A percentile compares a stretch with the other conserved stretches of the same genome.
phyloP scores from a whole-genome alignment of 2,888 invertebrate genomes.

The Schrankia costaestrigalis region DNA sequence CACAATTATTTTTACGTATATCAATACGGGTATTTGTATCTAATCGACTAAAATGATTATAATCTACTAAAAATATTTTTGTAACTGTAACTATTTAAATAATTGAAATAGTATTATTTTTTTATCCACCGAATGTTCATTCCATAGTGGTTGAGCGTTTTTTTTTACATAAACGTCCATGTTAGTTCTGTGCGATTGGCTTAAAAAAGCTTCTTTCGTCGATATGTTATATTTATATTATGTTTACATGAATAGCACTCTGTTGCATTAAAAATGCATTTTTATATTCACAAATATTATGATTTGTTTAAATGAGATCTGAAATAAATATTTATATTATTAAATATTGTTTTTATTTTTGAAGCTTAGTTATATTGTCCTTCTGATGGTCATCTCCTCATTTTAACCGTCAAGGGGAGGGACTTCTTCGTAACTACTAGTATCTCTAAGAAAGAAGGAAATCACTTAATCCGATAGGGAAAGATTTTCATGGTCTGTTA shows the following conservation, averaged over 20 bases:
- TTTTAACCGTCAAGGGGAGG: too few species aligned
- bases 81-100: conserved; percentile 21
- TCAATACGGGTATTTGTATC: conserved; percentile 32
- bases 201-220: conserved; percentile 24
- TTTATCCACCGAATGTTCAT: conserved; percentile 47
- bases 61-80: conserved; percentile 27
- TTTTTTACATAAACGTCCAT: conserved; percentile 25
- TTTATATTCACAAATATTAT: conserved; percentile 41
- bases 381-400: too few species aligned
- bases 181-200: conserved; percentile 46
- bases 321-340: conserved; percentile 51
- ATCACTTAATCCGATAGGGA: too few species aligned
- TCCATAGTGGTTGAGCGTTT: conserved; percentile 38
- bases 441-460: too few species aligned
- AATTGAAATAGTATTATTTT: conserved; percentile 26
- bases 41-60: conserved; percentile 27
- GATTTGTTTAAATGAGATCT: conserved; percentile 60
- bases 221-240: conserved; percentile 25
- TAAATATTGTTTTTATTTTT: conserved; percentile 14
- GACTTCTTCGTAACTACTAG: too few species aligned
- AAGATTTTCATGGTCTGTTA: too few species aligned
- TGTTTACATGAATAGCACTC: conserved; percentile 40
- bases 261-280: conserved; percentile 63
- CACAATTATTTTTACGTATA: conserved; percentile 23
- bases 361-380: too few species aligned